These are phyloP conservation scores for Antrozous pallidus DNA, from an alignment of 2,797 vertebrate species.

Conservation along the genomic window DNA sequence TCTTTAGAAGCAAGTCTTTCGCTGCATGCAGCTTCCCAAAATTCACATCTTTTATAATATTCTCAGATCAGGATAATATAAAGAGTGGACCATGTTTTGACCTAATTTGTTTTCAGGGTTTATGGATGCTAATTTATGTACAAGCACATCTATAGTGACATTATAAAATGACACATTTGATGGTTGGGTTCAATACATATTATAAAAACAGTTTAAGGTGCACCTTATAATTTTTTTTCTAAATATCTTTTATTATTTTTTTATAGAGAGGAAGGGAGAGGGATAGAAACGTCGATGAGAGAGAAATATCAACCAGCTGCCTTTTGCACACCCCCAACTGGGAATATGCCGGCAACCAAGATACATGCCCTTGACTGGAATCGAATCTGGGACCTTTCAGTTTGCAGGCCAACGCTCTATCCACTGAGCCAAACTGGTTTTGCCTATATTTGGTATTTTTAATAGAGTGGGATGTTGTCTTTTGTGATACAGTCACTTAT, in stretches of 20 bases:
- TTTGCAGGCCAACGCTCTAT: no score
- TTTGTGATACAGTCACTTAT: not conserved
- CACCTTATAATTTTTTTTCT: no score
- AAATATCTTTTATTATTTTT: no score
- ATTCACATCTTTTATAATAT: not conserved
- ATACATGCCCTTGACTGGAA: no score
- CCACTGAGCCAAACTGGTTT: no score
- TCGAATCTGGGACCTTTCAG: no score
- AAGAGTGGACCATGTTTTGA: not conserved
- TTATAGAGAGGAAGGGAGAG: no score
- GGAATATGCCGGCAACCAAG: no score
- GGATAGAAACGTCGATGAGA: no score
- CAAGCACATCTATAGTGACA: not conserved
- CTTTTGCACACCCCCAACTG: no score
- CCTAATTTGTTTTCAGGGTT: not conserved
- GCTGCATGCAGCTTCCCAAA: not conserved
- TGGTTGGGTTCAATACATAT: not conserved
- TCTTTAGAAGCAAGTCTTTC: not conserved
- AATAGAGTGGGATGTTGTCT: not conserved
- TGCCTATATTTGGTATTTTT: conserved; percentile 3
- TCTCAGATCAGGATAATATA: not conserved
- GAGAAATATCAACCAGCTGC: no score
- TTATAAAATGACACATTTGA: not conserved
- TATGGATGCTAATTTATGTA: not conserved
- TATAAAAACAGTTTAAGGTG: not conserved